These are phyloP conservation scores for Drosophila parvula DNA, from an alignment of 1,140 invertebrate genomes.

Conservation along the genomic window DNA sequence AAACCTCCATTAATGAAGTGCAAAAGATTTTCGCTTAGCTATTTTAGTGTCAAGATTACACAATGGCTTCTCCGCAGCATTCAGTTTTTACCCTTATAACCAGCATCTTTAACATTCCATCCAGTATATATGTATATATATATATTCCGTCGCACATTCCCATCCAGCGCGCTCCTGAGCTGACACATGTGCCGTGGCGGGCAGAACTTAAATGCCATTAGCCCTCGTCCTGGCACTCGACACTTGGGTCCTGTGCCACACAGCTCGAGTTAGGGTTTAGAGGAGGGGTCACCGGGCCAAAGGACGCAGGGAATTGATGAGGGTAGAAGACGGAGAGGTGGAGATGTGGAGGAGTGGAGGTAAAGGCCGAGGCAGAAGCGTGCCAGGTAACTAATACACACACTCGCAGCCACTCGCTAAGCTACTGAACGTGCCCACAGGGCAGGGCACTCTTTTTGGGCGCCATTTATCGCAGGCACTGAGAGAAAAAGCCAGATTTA, in stretches of 20 bases:
- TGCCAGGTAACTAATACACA: slow-evolving; percentile 74
- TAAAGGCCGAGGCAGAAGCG: slow-evolving; percentile 55
- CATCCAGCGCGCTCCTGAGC: slow-evolving; percentile 33
- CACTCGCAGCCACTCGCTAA: slow-evolving; percentile 49
- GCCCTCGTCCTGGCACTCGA: slow-evolving; percentile 60
- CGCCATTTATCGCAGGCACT: slow-evolving; percentile 9
- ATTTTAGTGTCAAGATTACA: slow-evolving; percentile 8
- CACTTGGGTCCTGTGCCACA: slow-evolving; percentile 51
- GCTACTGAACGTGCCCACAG: slow-evolving; percentile 69
- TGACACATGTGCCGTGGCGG: slow-evolving; percentile 40
- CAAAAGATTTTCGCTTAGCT: not conserved
- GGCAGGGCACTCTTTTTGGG: slow-evolving; percentile 27
- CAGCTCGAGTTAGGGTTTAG: slow-evolving; percentile 11
- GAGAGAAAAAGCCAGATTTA: not conserved
- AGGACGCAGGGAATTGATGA: slow-evolving; percentile 7
- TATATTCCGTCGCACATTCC: slow-evolving; percentile 18
- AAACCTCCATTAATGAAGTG: not conserved
- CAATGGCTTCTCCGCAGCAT: slow-evolving; percentile 12
- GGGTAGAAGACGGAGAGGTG: not conserved
- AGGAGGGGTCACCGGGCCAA: not conserved
- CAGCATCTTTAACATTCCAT: slow-evolving; percentile 24
- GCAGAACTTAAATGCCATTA: slow-evolving; percentile 80
- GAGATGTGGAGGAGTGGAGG: not conserved
- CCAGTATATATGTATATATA: slow-evolving; percentile 19
- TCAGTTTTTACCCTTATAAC: slow-evolving; percentile 6